Percentiles rank a stretch among this genome's conserved stretches.
Conservation (phyloP, 1,140 invertebrate species). For the Trichonephila clavata region DNA sequence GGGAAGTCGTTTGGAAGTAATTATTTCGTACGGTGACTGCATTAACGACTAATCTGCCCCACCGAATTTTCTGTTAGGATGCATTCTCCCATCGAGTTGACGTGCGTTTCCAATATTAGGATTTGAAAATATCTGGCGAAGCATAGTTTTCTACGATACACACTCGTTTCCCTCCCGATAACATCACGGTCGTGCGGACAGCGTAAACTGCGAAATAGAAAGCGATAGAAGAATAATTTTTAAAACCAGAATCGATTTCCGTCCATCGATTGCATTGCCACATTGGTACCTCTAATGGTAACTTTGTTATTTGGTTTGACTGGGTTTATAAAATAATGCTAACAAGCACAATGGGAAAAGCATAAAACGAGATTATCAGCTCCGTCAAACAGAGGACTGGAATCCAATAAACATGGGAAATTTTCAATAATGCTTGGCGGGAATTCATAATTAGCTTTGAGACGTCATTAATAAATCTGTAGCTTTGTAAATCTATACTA, state of each 20-base stretch:
- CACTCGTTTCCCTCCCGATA: background rate
- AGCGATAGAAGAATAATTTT: background rate
- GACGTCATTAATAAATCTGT: too few relatives aligned
- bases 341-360: too few relatives aligned
- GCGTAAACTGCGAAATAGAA: background rate
- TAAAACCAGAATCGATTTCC: background rate
- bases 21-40: slow-evolving; percentile 32
- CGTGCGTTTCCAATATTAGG: slow-evolving; percentile 17
- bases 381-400: too few relatives aligned
- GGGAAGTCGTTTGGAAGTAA: slow-evolving; percentile 41
- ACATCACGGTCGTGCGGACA: background rate
- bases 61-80: slow-evolving; percentile 22
- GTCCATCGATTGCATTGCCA: too few relatives aligned
- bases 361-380: too few relatives aligned
- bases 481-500: too few relatives aligned
- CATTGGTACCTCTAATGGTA: too few relatives aligned
- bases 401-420: too few relatives aligned
- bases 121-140: background rate
- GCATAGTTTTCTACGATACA: background rate
- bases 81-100: background rate
- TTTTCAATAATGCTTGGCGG: too few relatives aligned
- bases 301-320: too few relatives aligned
- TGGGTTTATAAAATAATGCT: too few relatives aligned
- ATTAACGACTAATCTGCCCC: slow-evolving; percentile 16
- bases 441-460: too few relatives aligned